Percentiles rank a stretch among this genome's conserved stretches.
Evolutionary conservation across 2,113 vertebrate genomes (phyloP).

Genomic region (Mionectes macconnelli): DNA sequence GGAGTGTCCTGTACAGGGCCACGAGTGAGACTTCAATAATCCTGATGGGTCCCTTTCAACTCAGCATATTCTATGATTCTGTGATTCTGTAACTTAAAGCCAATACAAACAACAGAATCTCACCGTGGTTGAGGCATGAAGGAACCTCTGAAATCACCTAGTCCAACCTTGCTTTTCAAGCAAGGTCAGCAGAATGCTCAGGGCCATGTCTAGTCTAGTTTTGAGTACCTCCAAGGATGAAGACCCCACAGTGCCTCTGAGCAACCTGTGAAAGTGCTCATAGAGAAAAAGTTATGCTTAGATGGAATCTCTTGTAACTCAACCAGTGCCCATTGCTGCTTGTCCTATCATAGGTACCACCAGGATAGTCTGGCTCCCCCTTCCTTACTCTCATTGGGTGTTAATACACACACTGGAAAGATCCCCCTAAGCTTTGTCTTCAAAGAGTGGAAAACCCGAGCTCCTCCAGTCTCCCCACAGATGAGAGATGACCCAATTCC

Average conservation of each 20-base stretch:
- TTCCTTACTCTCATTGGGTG: background rate
- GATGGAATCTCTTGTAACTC: background rate
- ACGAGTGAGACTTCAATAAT: background rate
- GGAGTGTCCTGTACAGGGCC: background rate
- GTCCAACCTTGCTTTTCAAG: background rate
- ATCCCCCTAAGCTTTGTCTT: background rate
- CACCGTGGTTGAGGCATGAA: fast-evolving
- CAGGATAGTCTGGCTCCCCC: background rate
- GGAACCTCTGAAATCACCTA: background rate
- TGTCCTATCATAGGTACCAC: background rate
- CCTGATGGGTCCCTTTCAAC: background rate
- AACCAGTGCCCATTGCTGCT: background rate
- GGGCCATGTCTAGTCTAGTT: background rate
- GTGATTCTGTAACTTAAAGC: background rate
- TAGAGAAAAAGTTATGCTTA: background rate
- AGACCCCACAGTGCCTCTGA: background rate
- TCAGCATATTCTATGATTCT: background rate
- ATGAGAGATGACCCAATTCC: background rate
- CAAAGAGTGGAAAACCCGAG: background rate
- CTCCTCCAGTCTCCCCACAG: background rate
- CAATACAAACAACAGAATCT: background rate
- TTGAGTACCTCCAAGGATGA: background rate
- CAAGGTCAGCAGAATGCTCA: background rate
- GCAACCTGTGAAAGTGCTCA: background rate
- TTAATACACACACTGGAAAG: background rate